A percentile compares a stretch with the other conserved stretches of the same genome.
phyloP scores from a whole-genome alignment of 1,140 invertebrate genomes.

The Sweltsa coloradensis region DNA sequence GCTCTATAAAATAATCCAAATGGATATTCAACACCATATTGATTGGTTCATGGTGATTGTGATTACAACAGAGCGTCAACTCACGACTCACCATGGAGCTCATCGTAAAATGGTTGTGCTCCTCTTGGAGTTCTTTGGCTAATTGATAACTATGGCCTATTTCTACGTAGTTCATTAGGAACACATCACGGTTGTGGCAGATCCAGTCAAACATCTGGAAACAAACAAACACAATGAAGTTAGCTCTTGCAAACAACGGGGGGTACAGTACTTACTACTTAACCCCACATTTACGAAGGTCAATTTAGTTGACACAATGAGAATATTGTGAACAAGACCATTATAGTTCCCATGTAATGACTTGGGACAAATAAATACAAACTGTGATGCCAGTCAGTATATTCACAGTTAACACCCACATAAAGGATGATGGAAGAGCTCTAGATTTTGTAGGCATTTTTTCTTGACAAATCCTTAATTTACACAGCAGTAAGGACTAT shows the following conservation, averaged over 20 bases:
- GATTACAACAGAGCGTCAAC: constrained; percentile 7
- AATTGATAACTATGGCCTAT: constrained; percentile 87
- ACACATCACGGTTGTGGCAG: constrained; percentile 84
- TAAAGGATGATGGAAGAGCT: no score
- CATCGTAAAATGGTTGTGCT: constrained; percentile 90
- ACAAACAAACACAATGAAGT: constrained; percentile 23
- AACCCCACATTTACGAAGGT: no score
- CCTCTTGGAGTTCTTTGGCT: constrained; percentile 85
- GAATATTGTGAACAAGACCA: no score
- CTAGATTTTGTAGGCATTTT: no score
- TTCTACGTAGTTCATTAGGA: constrained; percentile 91
- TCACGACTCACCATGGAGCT: constrained; percentile 61
- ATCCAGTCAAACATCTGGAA: constrained; percentile 98
- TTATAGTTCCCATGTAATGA: no score
- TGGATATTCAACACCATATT: background rate
- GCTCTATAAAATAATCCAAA: background rate
- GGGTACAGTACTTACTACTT: no score
- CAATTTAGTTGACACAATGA: no score
- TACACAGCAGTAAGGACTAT: no score
- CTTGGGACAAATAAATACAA: no score
- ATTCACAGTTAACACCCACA: no score
- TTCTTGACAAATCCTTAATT: no score
- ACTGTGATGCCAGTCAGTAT: no score
- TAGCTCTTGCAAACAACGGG: background rate
- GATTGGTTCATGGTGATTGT: background rate